Evolutionary conservation across 2,113 vertebrate genomes (phyloP), one percentile per base, ranked within the genome.

Genomic region (Poicephalus meyeri): DNA sequence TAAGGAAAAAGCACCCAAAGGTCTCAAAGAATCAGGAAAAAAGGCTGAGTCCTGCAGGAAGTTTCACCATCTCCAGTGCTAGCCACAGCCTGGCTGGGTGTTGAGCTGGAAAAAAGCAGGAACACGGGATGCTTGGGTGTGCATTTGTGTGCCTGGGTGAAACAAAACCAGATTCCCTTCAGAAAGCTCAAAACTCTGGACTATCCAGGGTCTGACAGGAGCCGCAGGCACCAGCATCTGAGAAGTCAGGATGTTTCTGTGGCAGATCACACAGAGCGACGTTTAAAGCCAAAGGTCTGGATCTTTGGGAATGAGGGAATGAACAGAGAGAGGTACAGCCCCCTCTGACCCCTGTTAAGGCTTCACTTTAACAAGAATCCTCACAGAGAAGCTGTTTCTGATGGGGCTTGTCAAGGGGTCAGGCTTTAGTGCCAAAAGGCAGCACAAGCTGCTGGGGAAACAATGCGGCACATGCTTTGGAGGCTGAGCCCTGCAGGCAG

Each of bases 141-240:
- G 49, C 16, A 2, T 33, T 20, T 37, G 39, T 44, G 42, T 10
- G 41, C 18, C 49, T 13, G 20, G 16, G 14, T 33, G 39, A 24
- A 29, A 50, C 41, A 60, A 80, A 28, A 21, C 15, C 6, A 10
- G 18, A 24, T 33, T 25, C 4, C 1, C 16, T 35, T 60, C 44
- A 6, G 7, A 69, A 44, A 79, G 28, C 42, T 37, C 33, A 7
- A 28, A 58, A 2, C 11, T 25, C 39, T 29, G 73, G 42, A 11
- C 19, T 1, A 0, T 15, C 20, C 14, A 5, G 53, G 6, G 37
- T 29, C n/a, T 4, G 19, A 13, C 0, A 3, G 86, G 58, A 44
- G 46, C 41, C 4, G 2, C 0, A 6, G 39, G 58, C 18, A 9
- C 65, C 39, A 24, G 80, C 50, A 49, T 31, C 26, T 4, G 17